A percentile compares a stretch with the other conserved stretches of the same genome.
Conservation (phyloP, 1,140 invertebrate genomes). For the Octopus bimaculoides region DNA sequence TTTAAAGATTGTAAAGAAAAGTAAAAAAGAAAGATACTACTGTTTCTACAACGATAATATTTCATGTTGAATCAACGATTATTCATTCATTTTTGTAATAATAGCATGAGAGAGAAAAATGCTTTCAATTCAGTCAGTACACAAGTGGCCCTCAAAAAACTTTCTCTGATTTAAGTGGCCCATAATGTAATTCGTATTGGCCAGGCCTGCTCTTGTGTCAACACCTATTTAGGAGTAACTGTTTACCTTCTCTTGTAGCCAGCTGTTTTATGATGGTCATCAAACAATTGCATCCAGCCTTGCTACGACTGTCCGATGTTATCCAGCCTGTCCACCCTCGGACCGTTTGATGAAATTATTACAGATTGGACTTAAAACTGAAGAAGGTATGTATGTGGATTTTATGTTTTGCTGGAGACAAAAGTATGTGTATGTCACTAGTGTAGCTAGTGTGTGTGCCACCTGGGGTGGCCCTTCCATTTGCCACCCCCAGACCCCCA, state of each 20-base stretch:
- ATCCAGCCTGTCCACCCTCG: slow-evolving; percentile 91
- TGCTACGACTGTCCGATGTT: slow-evolving; percentile 76
- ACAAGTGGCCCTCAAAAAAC: background rate
- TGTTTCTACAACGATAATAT: no score
- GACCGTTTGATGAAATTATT: slow-evolving; percentile 86
- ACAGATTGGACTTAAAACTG: slow-evolving; percentile 80
- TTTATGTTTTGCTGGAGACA: no score
- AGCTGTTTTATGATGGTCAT: slow-evolving; percentile 78
- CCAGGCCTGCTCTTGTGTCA: slow-evolving; percentile 22
- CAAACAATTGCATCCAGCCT: slow-evolving; percentile 83
- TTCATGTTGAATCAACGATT: no score
- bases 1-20: no score
- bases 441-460: no score
- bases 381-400: slow-evolving; percentile 64
- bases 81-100: no score
- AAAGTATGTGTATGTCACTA: no score
- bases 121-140: background rate
- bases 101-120: no score
- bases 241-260: slow-evolving; percentile 61
- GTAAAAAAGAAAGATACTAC: no score
- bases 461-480: no score
- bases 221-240: slow-evolving; percentile 72
- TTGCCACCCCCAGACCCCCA: no score
- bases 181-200: background rate
- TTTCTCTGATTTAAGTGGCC: background rate